Conservation (phyloP, 2,888 invertebrate species). For the Spodoptera picta region DNA sequence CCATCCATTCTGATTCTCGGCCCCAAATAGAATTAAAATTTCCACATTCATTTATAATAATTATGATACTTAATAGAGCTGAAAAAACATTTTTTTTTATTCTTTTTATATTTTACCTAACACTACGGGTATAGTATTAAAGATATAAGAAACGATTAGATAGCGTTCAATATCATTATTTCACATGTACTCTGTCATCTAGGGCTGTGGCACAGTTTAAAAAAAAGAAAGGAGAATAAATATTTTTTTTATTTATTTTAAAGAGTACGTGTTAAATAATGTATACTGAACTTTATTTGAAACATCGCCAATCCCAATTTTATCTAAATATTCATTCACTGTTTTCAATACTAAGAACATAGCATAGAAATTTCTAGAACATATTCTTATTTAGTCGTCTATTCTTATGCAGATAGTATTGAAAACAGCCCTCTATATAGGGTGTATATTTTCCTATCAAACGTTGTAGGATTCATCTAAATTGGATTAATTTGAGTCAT, state of each 20-base stretch:
- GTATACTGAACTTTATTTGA: too few species aligned
- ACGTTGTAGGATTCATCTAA: constrained; percentile 36
- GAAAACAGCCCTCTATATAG: constrained; percentile 22
- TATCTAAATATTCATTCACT: constrained; percentile 6
- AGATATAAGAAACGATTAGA: constrained; percentile 15
- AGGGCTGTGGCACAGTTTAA: too few species aligned
- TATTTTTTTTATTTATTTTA: too few species aligned
- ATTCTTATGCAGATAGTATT: constrained; percentile 24
- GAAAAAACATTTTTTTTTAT: constrained; percentile 46
- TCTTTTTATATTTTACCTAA: constrained; percentile 53
- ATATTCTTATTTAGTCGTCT: constrained; percentile 19
- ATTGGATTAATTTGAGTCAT: constrained; percentile 34
- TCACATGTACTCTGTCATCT: too few species aligned
- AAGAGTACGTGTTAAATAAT: too few species aligned
- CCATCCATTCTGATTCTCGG: constrained; percentile 37
- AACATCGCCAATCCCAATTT: constrained; percentile 25
- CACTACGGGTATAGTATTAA: constrained; percentile 44
- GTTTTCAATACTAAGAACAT: constrained; percentile 30
- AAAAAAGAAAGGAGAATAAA: too few species aligned
- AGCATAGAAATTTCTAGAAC: constrained; percentile 11
- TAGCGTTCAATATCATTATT: too few species aligned
- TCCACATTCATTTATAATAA: background rate
- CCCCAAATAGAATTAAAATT: constrained; percentile 17
- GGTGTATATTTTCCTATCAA: constrained; percentile 30
- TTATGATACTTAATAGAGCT: constrained; percentile 29